phyloP scores from a whole-genome alignment of 2,888 invertebrate genomes.

The Tachina grossa region DNA sequence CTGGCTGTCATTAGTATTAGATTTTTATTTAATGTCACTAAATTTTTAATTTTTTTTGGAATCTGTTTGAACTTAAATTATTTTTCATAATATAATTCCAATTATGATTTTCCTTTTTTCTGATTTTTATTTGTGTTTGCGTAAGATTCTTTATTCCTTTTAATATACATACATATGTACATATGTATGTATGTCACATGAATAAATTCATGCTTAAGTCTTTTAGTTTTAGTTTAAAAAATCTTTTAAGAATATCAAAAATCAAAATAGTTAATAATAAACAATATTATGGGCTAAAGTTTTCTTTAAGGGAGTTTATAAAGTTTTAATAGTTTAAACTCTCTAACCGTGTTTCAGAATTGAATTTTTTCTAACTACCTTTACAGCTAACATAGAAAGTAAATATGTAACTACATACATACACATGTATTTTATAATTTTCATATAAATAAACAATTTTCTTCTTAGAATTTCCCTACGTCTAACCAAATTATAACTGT shows the following conservation, averaged over 20 bases:
- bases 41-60: not conserved
- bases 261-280: slow-evolving; percentile 29
- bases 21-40: slow-evolving; percentile 8
- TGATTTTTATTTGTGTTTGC: slow-evolving; percentile 5
- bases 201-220: slow-evolving; percentile 73
- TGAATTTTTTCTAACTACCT: slow-evolving; percentile 63
- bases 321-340: no score
- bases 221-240: slow-evolving; percentile 70
- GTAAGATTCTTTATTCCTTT: slow-evolving; percentile 5
- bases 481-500: not conserved
- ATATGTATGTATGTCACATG: slow-evolving; percentile 26
- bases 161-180: slow-evolving; percentile 9
- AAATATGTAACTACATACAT: not conserved
- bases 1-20: slow-evolving; percentile 38
- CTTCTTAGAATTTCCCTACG: slow-evolving; percentile 8
- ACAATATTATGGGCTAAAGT: slow-evolving; percentile 3
- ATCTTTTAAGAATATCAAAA: slow-evolving; percentile 34
- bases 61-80: not conserved
- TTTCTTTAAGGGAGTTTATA: slow-evolving; percentile 24
- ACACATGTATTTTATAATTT: slow-evolving; percentile 20
- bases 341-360: slow-evolving; percentile 29
- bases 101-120: not conserved
- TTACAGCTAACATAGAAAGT: slow-evolving; percentile 63
- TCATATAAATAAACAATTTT: slow-evolving; percentile 8
- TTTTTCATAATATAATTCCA: slow-evolving; percentile 14